Percentiles rank a stretch among this genome's conserved stretches.
These are phyloP conservation scores for Ferdinandea cuprea DNA, from an alignment of 2,888 invertebrate genomes.

Conservation along the genomic window DNA sequence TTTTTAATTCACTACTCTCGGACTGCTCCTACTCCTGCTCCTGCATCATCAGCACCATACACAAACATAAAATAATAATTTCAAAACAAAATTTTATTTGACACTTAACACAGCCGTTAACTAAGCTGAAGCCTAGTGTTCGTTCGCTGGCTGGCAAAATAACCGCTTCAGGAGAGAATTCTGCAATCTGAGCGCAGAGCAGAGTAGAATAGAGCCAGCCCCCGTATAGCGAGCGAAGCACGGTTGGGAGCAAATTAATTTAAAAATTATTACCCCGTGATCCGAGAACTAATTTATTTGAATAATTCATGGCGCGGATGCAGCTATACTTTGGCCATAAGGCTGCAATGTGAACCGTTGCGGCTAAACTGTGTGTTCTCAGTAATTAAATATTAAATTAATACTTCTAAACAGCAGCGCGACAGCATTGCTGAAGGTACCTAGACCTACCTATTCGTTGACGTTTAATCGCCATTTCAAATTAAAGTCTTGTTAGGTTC, in stretches of 20 bases:
- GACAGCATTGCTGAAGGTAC: conserved; percentile 55
- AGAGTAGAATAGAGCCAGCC: too few relatives aligned
- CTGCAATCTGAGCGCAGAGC: conserved; percentile 18
- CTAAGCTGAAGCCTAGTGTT: conserved; percentile 38
- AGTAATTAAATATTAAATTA: conserved; percentile 72
- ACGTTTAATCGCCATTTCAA: conserved; percentile 37
- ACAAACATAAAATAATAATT: conserved; percentile 1
- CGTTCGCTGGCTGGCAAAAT: conserved; percentile 22
- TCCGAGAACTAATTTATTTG: conserved; percentile 68
- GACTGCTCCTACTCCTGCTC: background rate
- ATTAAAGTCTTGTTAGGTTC: conserved; percentile 26
- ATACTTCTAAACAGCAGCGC: conserved; percentile 51
- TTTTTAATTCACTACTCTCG: conserved; percentile 47
- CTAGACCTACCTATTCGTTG: conserved; percentile 11
- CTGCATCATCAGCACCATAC: too few relatives aligned
- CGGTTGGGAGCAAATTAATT: conserved; percentile 67
- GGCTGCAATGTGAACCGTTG: conserved; percentile 15
- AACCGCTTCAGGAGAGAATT: conserved; percentile 56
- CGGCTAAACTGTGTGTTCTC: conserved; percentile 11
- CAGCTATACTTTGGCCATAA: conserved; percentile 28
- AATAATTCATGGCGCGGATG: conserved; percentile 65
- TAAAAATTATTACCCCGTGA: conserved; percentile 67
- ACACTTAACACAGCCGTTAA: conserved; percentile 37
- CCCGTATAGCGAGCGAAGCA: too few relatives aligned
- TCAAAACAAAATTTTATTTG: conserved; percentile 31